Base-by-base conservation (phyloP, 2,888 invertebrate genomes). In the Actias luna region DNA sequence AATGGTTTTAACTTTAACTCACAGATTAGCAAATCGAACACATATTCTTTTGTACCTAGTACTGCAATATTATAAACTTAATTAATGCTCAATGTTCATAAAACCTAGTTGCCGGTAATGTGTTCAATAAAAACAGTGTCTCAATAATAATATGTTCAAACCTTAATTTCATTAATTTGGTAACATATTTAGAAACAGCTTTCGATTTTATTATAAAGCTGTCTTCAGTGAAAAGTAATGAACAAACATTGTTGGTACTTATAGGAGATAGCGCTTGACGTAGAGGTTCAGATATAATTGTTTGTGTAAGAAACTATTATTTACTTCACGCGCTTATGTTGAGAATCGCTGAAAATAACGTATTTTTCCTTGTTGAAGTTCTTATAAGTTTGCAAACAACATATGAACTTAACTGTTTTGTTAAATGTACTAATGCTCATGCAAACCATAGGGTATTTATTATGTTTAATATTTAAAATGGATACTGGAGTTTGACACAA, bases 241-340 rank as follows among this genome's bases (percentile, higher is more conserved):
- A 18, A 42, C 18, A 18, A 18, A 18, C 18, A 2, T 18, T 18
- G 18, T n/a, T 42, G 42, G 42, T n/a, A 42, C 42, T n/a, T 42
- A 8, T 2, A 42, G 18, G 5, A 42, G 42, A 5, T 18, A 16
- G 42, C 42, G 18, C 67, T 70, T 64, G 71, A 76, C 76, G 73
- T 77, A 78, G 77, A 78, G 77, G 76, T n/a, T 18, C 42, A 42
- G 76, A 78, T 76, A 80, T 77, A 82, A 85, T 86, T 87, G 84
- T 87, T 84, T 87, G 88, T 87, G 84, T 83, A 88, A 88, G 86
- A 86, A 85, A 83, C 85, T 88, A 86, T 87, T 87, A 85, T 88
- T 88, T 88, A 87, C 78, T 58, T 50, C 46, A 58, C 33, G 58
- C 46, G 27, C 36, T 52, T 18, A 27, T 36, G 35, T 50, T 61